These are phyloP conservation scores for Dermochelys coriacea DNA, from an alignment of 2,797 vertebrate genomes.

Conservation along the genomic window DNA sequence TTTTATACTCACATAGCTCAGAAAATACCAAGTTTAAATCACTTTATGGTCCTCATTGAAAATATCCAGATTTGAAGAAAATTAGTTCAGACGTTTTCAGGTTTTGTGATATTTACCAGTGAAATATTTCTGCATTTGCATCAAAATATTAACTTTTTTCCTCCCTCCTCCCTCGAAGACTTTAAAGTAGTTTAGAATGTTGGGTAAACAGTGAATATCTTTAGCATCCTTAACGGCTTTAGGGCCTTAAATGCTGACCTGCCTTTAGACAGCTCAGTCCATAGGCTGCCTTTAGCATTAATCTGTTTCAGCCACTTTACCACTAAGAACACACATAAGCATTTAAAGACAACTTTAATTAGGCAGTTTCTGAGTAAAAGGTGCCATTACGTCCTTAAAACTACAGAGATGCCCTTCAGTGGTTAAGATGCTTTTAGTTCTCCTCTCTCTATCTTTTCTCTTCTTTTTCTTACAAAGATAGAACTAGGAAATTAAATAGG, in stretches of 20 bases:
- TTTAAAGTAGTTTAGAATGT: no score
- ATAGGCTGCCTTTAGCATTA: not conserved
- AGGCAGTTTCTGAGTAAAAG: not conserved
- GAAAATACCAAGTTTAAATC: not conserved
- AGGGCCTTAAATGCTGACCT: not conserved
- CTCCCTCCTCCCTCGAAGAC: no score
- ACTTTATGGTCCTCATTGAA: not conserved
- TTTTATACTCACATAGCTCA: not conserved
- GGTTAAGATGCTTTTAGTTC: no score
- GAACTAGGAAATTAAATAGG: not conserved
- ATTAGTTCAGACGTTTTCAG: not conserved
- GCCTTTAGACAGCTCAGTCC: not conserved
- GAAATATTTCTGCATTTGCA: no score
- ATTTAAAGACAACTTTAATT: not conserved
- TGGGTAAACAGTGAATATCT: not conserved
- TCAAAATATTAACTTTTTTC: no score
- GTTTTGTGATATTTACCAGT: not conserved
- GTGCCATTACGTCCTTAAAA: not conserved
- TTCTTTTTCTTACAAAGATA: not conserved
- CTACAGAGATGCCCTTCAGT: not conserved
- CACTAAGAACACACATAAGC: not conserved
- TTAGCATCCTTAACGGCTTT: not conserved
- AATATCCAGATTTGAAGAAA: not conserved
- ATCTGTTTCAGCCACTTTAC: not conserved
- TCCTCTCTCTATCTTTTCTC: not conserved